Conservation (phyloP, 2,113 vertebrate species). For the Pteronura brasiliensis region DNA sequence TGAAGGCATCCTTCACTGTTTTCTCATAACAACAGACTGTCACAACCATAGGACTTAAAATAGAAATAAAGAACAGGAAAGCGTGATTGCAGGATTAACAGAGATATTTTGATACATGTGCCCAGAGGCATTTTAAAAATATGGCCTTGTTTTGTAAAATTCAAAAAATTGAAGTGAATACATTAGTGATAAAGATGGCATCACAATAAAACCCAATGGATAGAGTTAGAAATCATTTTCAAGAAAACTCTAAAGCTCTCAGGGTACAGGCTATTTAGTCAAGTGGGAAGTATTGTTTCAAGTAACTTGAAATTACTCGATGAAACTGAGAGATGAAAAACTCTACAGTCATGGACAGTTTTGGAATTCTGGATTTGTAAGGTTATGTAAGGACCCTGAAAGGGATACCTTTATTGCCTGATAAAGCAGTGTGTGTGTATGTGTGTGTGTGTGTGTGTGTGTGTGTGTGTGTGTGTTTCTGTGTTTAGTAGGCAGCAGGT, state of each 20-base stretch:
- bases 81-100: slow-evolving; percentile 25
- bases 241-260: background rate
- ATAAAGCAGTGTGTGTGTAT: background rate
- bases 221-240: background rate
- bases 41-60: slow-evolving; percentile 24
- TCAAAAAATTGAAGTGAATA: slow-evolving; percentile 58
- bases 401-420: background rate
- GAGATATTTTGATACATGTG: slow-evolving; percentile 53
- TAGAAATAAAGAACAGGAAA: slow-evolving; percentile 47
- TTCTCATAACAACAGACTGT: slow-evolving; percentile 20
- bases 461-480: background rate
- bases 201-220: slow-evolving; percentile 27
- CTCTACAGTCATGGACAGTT: background rate
- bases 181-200: slow-evolving; percentile 35
- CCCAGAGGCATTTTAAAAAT: slow-evolving; percentile 65
- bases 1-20: background rate
- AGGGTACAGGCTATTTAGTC: background rate
- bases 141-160: slow-evolving; percentile 61
- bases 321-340: slow-evolving; percentile 26
- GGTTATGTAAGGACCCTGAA: background rate
- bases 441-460: background rate
- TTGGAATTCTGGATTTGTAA: slow-evolving; percentile 36
- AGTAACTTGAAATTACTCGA: slow-evolving; percentile 38
- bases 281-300: background rate
- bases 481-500: background rate